Percentiles rank a stretch among this genome's conserved stretches.
Conservation (phyloP, 2,888 invertebrate genomes). For the Taphrorychus bicolor region DNA sequence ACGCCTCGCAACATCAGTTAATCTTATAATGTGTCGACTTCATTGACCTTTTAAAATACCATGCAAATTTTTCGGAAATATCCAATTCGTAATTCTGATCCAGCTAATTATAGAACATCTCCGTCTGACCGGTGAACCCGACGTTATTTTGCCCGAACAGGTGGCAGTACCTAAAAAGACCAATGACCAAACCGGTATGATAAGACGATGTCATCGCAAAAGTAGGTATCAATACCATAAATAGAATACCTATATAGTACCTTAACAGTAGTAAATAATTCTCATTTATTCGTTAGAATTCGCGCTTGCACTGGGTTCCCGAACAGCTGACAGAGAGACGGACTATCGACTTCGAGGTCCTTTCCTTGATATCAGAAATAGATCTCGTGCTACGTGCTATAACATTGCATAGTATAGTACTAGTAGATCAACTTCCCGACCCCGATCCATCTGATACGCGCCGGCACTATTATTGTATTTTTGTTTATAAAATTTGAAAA, state of each 20-base stretch:
- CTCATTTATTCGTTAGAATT: conserved; percentile 14
- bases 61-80: too few relatives aligned
- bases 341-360: too few relatives aligned
- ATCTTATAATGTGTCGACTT: too few relatives aligned
- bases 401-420: background rate
- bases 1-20: too few relatives aligned
- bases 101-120: too few relatives aligned
- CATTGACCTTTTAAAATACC: too few relatives aligned
- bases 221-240: conserved; percentile 15
- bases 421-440: background rate
- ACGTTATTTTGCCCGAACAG: background rate
- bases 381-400: background rate
- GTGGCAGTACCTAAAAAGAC: background rate
- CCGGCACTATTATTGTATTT: background rate
- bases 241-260: conserved; percentile 15
- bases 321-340: background rate
- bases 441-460: background rate
- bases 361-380: background rate
- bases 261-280: background rate
- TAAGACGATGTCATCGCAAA: conserved; percentile 19
- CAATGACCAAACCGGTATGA: conserved; percentile 15
- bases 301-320: conserved; percentile 1
- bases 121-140: too few relatives aligned
- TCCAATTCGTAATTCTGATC: too few relatives aligned
- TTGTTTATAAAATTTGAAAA: background rate